These are phyloP conservation scores for Ectropis crepuscularia DNA, from an alignment of 2,888 invertebrate genomes.

Conservation along the genomic window DNA sequence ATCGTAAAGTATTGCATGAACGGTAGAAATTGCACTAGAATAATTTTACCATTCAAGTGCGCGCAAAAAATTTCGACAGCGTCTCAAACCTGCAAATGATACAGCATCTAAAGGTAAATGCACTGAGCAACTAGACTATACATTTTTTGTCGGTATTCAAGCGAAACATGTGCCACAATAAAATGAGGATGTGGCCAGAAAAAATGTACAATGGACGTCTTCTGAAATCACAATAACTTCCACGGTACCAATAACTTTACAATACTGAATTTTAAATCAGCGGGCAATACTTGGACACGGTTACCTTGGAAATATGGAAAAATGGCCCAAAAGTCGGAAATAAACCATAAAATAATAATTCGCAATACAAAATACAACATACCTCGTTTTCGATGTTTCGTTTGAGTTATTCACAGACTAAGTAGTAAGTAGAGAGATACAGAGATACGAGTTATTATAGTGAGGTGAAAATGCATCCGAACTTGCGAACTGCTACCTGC, in stretches of 20 bases:
- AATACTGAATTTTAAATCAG: background rate
- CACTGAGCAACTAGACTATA: slow-evolving; percentile 60
- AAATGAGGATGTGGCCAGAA: slow-evolving; percentile 83
- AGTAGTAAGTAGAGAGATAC: too few relatives aligned
- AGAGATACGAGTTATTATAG: too few relatives aligned
- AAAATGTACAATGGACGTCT: slow-evolving; percentile 76
- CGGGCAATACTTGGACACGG: background rate
- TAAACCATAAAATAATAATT: slow-evolving; percentile 21
- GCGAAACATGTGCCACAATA: slow-evolving; percentile 80
- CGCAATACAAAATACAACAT: slow-evolving; percentile 25
- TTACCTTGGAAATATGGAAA: background rate
- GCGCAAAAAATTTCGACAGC: slow-evolving; percentile 41
- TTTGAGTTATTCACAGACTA: too few relatives aligned
- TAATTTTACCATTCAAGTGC: slow-evolving; percentile 50
- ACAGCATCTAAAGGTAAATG: slow-evolving; percentile 61
- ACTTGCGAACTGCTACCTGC: too few relatives aligned
- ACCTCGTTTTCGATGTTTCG: slow-evolving; percentile 42
- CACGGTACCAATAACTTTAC: background rate
- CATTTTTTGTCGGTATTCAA: slow-evolving; percentile 74
- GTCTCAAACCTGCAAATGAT: slow-evolving; percentile 58
- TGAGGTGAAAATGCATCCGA: too few relatives aligned
- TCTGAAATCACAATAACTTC: slow-evolving; percentile 5
- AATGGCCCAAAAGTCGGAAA: slow-evolving; percentile 12
- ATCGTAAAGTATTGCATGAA: slow-evolving; percentile 48
- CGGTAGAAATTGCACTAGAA: slow-evolving; percentile 39